Percentiles rank a stretch among this genome's conserved stretches.
Evolutionary conservation across 2,888 invertebrate genomes (phyloP).

Genomic region (Drosophila sordidula): DNA sequence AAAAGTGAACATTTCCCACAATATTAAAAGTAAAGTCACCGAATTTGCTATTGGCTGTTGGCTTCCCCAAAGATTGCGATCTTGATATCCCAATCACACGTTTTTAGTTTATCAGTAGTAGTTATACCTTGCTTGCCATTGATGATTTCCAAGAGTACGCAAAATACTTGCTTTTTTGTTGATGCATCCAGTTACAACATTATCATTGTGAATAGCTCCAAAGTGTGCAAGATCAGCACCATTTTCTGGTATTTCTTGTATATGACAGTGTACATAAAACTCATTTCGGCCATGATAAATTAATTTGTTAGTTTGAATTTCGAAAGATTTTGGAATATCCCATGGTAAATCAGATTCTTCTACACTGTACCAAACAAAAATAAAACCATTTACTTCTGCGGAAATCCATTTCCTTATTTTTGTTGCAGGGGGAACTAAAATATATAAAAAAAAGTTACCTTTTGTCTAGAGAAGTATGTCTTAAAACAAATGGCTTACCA

Average conservation of each 20-base stretch:
- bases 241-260: slow-evolving; percentile 94
- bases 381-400: slow-evolving; percentile 89
- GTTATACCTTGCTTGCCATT: slow-evolving; percentile 86
- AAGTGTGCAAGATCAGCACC: slow-evolving; percentile 94
- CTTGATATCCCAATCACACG: too few species aligned
- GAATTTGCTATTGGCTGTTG: too few species aligned
- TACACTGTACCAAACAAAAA: slow-evolving; percentile 94
- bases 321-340: slow-evolving; percentile 87
- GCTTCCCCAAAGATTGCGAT: too few species aligned
- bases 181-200: slow-evolving; percentile 86
- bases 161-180: slow-evolving; percentile 78
- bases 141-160: slow-evolving; percentile 86
- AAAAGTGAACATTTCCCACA: too few species aligned
- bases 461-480: neutral
- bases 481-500: slow-evolving; percentile 69
- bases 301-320: slow-evolving; percentile 87
- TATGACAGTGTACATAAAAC: slow-evolving; percentile 91
- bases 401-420: slow-evolving; percentile 89
- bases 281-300: slow-evolving; percentile 91
- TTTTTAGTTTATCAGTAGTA: neutral
- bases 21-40: too few species aligned
- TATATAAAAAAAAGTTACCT: neutral
- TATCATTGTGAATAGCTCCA: slow-evolving; percentile 90
- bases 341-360: slow-evolving; percentile 90
- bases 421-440: slow-evolving; percentile 89